phyloP scores from a whole-genome alignment of 2,888 invertebrate species.

The Euzetes globulus region DNA sequence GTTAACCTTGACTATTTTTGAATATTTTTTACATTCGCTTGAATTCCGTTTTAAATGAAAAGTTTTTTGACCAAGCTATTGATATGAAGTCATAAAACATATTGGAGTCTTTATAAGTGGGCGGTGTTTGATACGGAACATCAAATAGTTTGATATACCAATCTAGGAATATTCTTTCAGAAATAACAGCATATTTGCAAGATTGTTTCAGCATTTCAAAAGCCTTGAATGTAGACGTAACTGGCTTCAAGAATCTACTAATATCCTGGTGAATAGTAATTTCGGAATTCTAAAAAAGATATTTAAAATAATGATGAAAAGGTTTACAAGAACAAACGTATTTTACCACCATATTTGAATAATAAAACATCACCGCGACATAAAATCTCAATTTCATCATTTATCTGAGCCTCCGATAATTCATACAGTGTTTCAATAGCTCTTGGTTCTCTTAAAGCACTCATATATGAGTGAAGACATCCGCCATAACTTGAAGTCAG shows the following conservation, averaged over 20 bases:
- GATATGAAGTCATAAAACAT: background rate
- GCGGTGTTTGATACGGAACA: background rate
- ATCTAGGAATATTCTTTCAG: background rate
- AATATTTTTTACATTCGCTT: background rate
- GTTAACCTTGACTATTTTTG: too few species aligned
- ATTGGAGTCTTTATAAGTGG: background rate
- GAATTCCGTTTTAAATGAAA: background rate
- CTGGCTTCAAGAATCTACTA: background rate
- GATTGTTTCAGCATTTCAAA: background rate
- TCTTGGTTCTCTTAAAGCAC: background rate
- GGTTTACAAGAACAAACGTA: background rate
- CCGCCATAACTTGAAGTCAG: background rate
- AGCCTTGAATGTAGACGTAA: background rate
- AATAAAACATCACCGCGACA: background rate
- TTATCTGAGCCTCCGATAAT: background rate
- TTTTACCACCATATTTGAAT: background rate
- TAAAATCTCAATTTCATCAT: background rate
- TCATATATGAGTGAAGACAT: conserved; percentile 6
- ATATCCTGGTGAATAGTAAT: too few species aligned
- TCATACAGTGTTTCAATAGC: conserved; percentile 19
- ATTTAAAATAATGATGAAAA: too few species aligned
- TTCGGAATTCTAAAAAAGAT: too few species aligned
- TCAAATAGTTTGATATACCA: background rate
- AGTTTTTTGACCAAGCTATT: background rate
- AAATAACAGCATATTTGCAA: background rate